These are phyloP conservation scores for Cecidostiba fungosa DNA, from an alignment of 2,888 invertebrate species.

Conservation along the genomic window DNA sequence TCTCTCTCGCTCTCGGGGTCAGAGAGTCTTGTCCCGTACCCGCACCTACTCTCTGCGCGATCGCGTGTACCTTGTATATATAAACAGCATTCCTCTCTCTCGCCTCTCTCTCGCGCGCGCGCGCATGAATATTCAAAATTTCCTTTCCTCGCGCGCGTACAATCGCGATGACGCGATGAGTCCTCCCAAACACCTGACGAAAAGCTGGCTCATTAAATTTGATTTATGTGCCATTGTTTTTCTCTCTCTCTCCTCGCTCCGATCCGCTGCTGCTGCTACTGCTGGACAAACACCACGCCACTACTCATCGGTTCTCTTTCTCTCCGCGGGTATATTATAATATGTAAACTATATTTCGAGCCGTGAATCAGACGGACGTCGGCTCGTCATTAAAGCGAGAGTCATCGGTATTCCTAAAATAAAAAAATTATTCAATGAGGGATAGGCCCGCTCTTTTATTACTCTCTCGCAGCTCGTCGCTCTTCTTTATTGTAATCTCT, in stretches of 20 bases:
- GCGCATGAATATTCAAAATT: conserved; percentile 49
- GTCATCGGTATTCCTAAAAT: conserved; percentile 61
- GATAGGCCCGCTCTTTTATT: background rate
- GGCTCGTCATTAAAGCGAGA: conserved; percentile 49
- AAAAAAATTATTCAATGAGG: conserved; percentile 60
- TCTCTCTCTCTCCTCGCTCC: conserved; percentile 4
- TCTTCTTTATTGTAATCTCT: conserved; percentile 50
- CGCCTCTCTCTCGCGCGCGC: background rate
- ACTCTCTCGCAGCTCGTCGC: background rate
- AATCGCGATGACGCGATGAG: conserved; percentile 19
- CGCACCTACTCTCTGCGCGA: background rate
- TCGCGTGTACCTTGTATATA: background rate
- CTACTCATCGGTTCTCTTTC: background rate
- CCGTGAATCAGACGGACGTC: conserved; percentile 20
- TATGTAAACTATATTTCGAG: background rate
- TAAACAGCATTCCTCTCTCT: background rate
- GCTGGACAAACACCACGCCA: background rate
- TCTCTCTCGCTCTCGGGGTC: too few relatives aligned
- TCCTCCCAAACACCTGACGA: conserved; percentile 57
- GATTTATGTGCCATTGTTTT: conserved; percentile 57
- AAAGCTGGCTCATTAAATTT: conserved; percentile 57
- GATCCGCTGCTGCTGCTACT: background rate
- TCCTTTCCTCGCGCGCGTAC: background rate
- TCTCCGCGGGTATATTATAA: too few relatives aligned
- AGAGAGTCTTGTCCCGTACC: background rate